Conservation (phyloP, 2,888 invertebrate species). For the Drosophila putrida region DNA sequence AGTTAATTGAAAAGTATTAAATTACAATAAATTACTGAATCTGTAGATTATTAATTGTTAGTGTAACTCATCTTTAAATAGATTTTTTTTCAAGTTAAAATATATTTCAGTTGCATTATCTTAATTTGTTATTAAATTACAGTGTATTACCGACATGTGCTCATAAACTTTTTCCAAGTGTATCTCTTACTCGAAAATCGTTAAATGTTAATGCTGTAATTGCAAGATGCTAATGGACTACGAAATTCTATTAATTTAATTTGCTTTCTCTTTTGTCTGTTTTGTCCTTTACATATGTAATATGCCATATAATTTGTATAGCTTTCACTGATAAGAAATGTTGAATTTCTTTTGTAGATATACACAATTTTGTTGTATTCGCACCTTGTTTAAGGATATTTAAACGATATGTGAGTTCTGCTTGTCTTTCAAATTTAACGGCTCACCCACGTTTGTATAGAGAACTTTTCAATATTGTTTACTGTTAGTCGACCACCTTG, state of each 20-base stretch:
- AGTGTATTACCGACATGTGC: neutral
- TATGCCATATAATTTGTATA: conserved; percentile 31
- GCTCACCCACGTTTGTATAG: conserved; percentile 5
- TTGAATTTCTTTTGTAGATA: neutral
- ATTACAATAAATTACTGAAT: too few species aligned
- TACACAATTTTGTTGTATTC: neutral
- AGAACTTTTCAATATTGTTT: conserved; percentile 38
- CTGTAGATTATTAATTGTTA: too few species aligned
- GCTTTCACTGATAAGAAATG: conserved; percentile 1
- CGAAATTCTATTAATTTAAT: conserved; percentile 37
- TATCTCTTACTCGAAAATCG: neutral
- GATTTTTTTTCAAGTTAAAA: neutral
- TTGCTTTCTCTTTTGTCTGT: conserved; percentile 12
- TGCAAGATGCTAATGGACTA: conserved; percentile 26
- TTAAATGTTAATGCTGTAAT: conserved; percentile 6
- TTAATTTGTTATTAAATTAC: neutral
- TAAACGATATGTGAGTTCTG: neutral
- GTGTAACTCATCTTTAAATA: too few species aligned
- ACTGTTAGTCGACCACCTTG: conserved; percentile 10
- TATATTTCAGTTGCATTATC: neutral
- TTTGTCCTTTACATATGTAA: conserved; percentile 6
- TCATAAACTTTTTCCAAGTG: neutral
- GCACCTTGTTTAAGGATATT: neutral
- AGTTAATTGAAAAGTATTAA: too few species aligned
- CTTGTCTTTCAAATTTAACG: conserved; percentile 25